These are phyloP conservation scores for Stictocephala bisonia DNA, from an alignment of 2,888 invertebrate species.

Conservation along the genomic window DNA sequence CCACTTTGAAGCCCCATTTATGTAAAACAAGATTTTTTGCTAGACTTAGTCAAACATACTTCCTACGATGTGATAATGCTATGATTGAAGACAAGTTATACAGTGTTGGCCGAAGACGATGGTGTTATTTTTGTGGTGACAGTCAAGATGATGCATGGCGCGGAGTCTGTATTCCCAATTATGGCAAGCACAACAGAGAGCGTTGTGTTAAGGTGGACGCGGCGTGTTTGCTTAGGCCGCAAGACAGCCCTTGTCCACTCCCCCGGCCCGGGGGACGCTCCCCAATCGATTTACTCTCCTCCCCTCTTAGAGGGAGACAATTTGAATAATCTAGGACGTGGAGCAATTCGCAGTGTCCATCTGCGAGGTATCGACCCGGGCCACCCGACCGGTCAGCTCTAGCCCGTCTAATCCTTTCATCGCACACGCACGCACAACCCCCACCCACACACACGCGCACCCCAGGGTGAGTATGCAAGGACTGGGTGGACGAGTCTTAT, in stretches of 20 bases:
- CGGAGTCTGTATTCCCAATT: slow-evolving; percentile 35
- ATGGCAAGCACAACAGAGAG: slow-evolving; percentile 18
- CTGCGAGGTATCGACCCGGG: slow-evolving; percentile 46
- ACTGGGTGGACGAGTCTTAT: too few relatives aligned
- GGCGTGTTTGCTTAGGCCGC: slow-evolving; percentile 44
- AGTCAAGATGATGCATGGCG: slow-evolving; percentile 24
- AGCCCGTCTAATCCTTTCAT: slow-evolving; percentile 40
- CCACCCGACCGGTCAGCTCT: neutral
- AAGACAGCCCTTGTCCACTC: slow-evolving; percentile 45
- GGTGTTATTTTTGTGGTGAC: slow-evolving; percentile 37
- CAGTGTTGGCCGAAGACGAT: slow-evolving; percentile 25
- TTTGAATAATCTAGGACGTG: slow-evolving; percentile 48
- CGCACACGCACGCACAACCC: slow-evolving; percentile 27
- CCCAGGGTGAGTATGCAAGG: neutral
- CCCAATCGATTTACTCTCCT: slow-evolving; percentile 42
- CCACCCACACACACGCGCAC: neutral
- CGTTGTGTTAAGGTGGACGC: slow-evolving; percentile 45
- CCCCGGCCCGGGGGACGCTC: slow-evolving; percentile 36
- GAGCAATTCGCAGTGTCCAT: slow-evolving; percentile 46
- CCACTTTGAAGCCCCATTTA: too few relatives aligned
- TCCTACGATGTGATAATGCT: too few relatives aligned
- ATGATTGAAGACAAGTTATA: too few relatives aligned
- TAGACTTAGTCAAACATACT: too few relatives aligned
- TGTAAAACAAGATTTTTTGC: too few relatives aligned
- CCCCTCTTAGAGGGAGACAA: slow-evolving; percentile 46